phyloP scores from a whole-genome alignment of 2,113 vertebrate species.

The Lanius collurio region DNA sequence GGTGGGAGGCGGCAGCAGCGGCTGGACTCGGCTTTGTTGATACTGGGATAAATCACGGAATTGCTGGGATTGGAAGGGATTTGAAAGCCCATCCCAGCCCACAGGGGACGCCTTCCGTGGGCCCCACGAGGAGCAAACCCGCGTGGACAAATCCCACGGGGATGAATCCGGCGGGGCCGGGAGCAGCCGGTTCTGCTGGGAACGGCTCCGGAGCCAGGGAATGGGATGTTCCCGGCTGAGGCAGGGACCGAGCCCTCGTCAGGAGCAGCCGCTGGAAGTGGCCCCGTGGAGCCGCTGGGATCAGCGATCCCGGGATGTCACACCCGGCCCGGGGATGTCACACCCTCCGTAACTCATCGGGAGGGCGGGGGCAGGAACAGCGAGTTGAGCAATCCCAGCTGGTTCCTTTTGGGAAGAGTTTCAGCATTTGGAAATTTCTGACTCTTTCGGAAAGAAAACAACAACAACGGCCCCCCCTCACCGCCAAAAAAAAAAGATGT shows the following conservation, averaged over 20 bases:
- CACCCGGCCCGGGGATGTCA: not conserved
- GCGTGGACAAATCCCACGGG: fast-evolving
- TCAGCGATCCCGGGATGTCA: not conserved
- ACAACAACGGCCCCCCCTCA: not conserved
- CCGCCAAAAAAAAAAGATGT: not conserved
- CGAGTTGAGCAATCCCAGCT: constrained; percentile 44
- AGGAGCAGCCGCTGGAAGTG: not conserved
- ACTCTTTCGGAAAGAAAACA: constrained; percentile 6
- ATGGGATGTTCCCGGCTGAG: not conserved
- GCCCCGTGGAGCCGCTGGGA: constrained; percentile 4
- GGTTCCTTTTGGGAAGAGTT: constrained; percentile 60
- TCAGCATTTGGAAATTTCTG: constrained; percentile 55
- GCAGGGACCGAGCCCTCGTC: not conserved
- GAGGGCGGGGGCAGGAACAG: constrained; percentile 25
- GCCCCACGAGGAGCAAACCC: not conserved
- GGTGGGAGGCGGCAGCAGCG: not conserved
- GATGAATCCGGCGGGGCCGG: not conserved
- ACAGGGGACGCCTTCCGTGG: fast-evolving
- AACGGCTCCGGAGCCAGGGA: not conserved
- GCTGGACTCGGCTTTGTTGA: not conserved
- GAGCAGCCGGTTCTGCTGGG: not conserved
- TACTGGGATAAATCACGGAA: fast-evolving
- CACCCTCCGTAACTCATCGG: constrained; percentile 46
- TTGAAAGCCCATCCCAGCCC: not conserved
- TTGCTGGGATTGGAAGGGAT: not conserved